Evolutionary conservation across 1,140 invertebrate species (phyloP), one percentile per base, ranked within the genome.

Genomic region (Drosophila guanche): DNA sequence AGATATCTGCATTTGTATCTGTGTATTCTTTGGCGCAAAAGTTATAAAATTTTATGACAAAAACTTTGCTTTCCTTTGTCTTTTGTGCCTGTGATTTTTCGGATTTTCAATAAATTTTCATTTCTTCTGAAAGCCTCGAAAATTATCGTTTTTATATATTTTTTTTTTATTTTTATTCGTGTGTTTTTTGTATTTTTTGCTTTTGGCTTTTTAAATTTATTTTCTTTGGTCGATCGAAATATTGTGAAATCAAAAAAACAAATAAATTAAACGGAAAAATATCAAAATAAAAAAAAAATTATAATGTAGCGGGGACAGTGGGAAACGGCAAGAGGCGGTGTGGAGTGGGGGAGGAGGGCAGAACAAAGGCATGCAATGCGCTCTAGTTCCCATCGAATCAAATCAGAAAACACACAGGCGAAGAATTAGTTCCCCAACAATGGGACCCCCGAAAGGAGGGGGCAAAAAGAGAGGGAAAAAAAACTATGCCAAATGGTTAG

Each of bases 221-320:
- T 81, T 77, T 72, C 77, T 51, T 86, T 60, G 77, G 68, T 77
- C 77, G 70, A 85, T 85, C 81, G 81, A 88, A 85, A 85, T 88
- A 88, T 85, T 85, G 81, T 88, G 81, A 85, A 85, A 85, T 81
- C 77, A 77, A 81, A 85, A 85, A 81, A 86, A 88, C 77, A 85
- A 85, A 85, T 85, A 85, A 85, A 85, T 88, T 85, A 85, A 85
- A 81, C 58, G 77, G 67, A 86, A 74, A 85, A 84, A 66, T 37
- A 70, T 40, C 33, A 43, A 29, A 53, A 51, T 27, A 48, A n/a
- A 41, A 20, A 25, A 25, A 45, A 47, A 60, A 59, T 46, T 37
- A 63, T 47, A 61, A 42, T 7, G 47, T 43, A 16, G 59, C 51
- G 51, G 12, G 45, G 54, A 51, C 55, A 56, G 60, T 56, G 60